Percentiles rank a stretch among this genome's conserved stretches.
Evolutionary conservation across 2,888 invertebrate genomes (phyloP).

Genomic region (Abrostola triplasia): DNA sequence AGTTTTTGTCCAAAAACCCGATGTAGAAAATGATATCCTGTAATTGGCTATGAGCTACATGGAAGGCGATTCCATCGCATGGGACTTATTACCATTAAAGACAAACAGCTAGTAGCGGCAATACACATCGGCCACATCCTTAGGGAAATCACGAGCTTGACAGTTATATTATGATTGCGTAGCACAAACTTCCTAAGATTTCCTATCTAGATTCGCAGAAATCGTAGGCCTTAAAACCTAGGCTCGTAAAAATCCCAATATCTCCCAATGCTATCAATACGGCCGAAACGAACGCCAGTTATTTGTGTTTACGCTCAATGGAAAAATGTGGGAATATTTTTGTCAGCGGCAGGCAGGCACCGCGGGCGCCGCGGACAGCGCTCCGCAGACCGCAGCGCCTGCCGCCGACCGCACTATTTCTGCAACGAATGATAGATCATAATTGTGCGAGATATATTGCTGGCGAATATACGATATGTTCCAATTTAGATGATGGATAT

Average conservation of each 20-base stretch:
- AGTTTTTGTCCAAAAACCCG: too few relatives aligned
- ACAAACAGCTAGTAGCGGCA: neutral
- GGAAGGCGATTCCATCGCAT: constrained; percentile 2
- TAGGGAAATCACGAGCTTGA: constrained; percentile 7
- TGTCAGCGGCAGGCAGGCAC: constrained; percentile 40
- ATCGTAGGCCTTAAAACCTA: constrained; percentile 40
- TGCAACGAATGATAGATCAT: constrained; percentile 26
- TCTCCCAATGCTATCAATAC: constrained; percentile 36
- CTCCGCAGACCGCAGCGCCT: constrained; percentile 27
- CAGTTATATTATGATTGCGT: constrained; percentile 19
- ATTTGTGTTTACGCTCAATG: constrained; percentile 37
- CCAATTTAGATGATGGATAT: neutral
- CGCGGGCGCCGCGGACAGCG: constrained; percentile 1
- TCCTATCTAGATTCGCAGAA: constrained; percentile 19
- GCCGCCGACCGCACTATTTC: constrained; percentile 20
- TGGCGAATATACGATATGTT: neutral
- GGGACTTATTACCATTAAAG: constrained; percentile 1
- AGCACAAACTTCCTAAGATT: constrained; percentile 17
- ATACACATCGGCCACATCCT: constrained; percentile 1
- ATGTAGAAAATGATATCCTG: neutral
- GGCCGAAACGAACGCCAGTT: constrained; percentile 19
- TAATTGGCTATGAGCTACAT: neutral
- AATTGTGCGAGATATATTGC: constrained; percentile 23
- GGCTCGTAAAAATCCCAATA: constrained; percentile 44
- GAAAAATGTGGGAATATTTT: constrained; percentile 42